Base-by-base conservation (phyloP, 2,113 vertebrate species). In the Propithecus coquereli region DNA sequence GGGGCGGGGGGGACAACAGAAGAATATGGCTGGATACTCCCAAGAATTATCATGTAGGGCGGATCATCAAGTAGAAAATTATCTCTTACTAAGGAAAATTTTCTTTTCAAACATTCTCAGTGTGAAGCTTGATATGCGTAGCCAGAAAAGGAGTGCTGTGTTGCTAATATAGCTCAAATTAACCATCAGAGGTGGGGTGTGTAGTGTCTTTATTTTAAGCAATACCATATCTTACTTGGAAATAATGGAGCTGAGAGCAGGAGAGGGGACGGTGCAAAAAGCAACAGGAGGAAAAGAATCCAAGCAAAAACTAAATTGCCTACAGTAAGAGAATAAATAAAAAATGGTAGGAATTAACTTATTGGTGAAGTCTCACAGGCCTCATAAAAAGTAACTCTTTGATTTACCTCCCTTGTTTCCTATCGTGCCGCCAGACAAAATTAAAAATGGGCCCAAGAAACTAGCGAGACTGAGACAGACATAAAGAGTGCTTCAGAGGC, bases 391-490 rank as follows among this genome's bases (percentile, higher is more conserved):
- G 92, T 93, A 96, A 73, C 25, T 86, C 90, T 97, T 96, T 97
- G 84, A 97, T 95, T 73, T 94, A 90, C 88, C 20, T 97, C 97
- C 90, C 87, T 50, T 84, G 93, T 77, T 94, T 97, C 88, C 45
- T 70, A 82, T 91, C 89, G 96, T 79, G 43, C 66, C 96, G 92
- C 96, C 84, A 95, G 90, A 90, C n/a, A 47, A 96, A 98, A 97
- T 98, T 98, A 98, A 95, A 98, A 97, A 98, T 87, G 89, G 94
- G 61, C 90, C 89, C 85, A 90, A 34, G 91, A 96, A 97, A 91
- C 76, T 68, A n/a, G 57, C 43, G 63, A 95, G 97, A 96, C 83
- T 59, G 0, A 88, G 82, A 94, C 54, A 59, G 73, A 94, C 93
- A 92, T 88, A 95, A 97, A 94, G n/a, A 73, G 86, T 93, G 84